phyloP scores from a whole-genome alignment of 1,140 invertebrate species.

The Dufourea novaeangliae region DNA sequence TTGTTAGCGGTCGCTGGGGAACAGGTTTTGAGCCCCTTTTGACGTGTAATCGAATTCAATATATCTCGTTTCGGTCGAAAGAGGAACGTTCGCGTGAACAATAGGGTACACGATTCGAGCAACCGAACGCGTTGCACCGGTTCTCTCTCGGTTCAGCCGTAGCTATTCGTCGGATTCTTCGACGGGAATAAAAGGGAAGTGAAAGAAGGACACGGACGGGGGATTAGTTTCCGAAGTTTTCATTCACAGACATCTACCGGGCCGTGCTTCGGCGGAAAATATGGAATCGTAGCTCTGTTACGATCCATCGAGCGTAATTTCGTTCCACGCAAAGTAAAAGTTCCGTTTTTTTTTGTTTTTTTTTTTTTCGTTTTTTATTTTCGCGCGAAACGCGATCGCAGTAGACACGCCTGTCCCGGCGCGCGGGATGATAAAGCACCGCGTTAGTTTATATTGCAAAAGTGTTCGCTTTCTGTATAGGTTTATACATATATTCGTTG shows the following conservation, averaged over 20 bases:
- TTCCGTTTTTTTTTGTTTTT: constrained; percentile 1
- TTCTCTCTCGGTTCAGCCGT: neutral
- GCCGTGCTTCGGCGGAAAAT: neutral
- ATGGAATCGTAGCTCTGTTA: constrained; percentile 7
- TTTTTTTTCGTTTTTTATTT: neutral
- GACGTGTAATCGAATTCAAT: neutral
- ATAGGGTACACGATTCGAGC: constrained; percentile 11
- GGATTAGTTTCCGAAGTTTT: constrained; percentile 2
- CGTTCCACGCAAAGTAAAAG: neutral
- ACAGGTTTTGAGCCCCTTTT: neutral
- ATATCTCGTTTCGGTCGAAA: neutral
- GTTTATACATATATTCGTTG: too few relatives aligned
- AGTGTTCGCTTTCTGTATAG: neutral
- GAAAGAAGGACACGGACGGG: neutral
- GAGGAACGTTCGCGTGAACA: constrained; percentile 2
- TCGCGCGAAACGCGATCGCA: neutral
- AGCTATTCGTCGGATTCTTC: constrained; percentile 7
- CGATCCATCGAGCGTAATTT: neutral
- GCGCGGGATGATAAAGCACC: constrained; percentile 19
- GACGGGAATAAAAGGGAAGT: neutral
- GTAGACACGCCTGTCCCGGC: neutral
- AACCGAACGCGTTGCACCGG: constrained; percentile 14
- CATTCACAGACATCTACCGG: neutral
- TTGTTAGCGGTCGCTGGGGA: too few relatives aligned
- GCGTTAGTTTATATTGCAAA: constrained; percentile 19